Base-by-base conservation (phyloP, 2,113 vertebrate genomes). In the Conger conger region DNA sequence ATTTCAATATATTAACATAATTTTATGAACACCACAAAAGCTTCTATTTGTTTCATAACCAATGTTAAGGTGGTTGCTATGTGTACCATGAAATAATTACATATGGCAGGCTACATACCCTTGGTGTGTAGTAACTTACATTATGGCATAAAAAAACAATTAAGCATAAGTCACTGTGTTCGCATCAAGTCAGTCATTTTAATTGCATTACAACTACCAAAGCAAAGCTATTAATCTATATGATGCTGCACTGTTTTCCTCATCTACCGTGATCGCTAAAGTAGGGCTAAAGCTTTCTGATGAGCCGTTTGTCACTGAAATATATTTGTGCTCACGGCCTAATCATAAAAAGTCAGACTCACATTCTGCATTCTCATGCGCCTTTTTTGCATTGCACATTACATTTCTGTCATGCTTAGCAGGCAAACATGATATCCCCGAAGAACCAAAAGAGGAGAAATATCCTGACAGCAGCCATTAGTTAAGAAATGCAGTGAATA, bases 391-490 rank as follows among this genome's bases (percentile, higher is more conserved):
- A 85, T 82, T 87, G 83, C 90, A 89, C 90, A 91, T 93, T 93
- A 93, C 91, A 92, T 93, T 93, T 91, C 92, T 92, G 92, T 92
- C 91, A 92, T 92, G 92, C 92, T 91, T 91, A 90, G 90, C 92
- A 89, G 93, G 88, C 89, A 89, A 94, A 93, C 89, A 88, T 87
- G 92, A 94, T 93, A 90, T 93, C 89, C 93, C 87, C 93, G 88
- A 91, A 93, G 94, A 94, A 92, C 92, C 92, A 82, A 80, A 90
- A 83, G 89, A 91, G 86, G 30, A 76, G 36, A 76, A 91, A 91
- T 87, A 90, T 90, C 87, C 91, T 90, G 93, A 95, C 94, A 93
- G 90, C 93, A 90, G 92, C 91, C 90, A 94, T 92, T 94, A 92
- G 92, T 92, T 93, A 93, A 90, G 87, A 93, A 86, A 91, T 85